Conservation (phyloP, 2,113 vertebrate species). For the Ivindomyrus marchei region DNA sequence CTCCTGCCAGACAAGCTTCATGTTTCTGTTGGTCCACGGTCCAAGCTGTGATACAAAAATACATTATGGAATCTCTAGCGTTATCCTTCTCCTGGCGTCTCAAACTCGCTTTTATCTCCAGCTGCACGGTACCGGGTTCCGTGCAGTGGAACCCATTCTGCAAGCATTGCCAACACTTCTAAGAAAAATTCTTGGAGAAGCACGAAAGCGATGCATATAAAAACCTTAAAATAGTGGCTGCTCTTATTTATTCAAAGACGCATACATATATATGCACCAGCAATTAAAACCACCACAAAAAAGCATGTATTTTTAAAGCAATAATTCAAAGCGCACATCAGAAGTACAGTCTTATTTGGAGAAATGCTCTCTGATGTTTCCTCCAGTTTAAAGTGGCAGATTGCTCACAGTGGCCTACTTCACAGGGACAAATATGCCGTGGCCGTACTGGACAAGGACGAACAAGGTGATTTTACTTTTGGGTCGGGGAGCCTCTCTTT, state of each 20-base stretch:
- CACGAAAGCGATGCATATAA: constrained; percentile 32
- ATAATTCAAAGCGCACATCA: constrained; percentile 20
- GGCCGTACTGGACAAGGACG: background rate
- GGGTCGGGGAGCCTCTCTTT: background rate
- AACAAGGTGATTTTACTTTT: background rate
- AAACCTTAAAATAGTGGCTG: constrained; percentile 24
- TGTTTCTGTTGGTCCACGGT: background rate
- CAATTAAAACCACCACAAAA: constrained; percentile 49
- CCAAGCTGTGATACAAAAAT: background rate
- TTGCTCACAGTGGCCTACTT: constrained; percentile 17
- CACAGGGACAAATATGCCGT: background rate
- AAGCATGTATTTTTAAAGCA: constrained; percentile 45
- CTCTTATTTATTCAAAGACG: constrained; percentile 33
- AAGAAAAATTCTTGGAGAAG: constrained; percentile 33
- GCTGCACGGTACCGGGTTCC: background rate
- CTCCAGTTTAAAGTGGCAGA: constrained; percentile 44
- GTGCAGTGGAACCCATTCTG: constrained; percentile 14
- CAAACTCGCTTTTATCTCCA: background rate
- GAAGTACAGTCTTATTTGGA: constrained; percentile 24
- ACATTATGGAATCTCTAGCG: background rate
- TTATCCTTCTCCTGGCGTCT: background rate
- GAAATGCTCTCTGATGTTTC: constrained; percentile 34
- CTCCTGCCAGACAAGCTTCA: background rate
- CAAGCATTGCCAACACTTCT: constrained; percentile 33
- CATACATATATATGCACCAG: constrained; percentile 36